These are phyloP conservation scores for Aviceda subcristata DNA, from an alignment of 2,113 vertebrate species.

Conservation along the genomic window DNA sequence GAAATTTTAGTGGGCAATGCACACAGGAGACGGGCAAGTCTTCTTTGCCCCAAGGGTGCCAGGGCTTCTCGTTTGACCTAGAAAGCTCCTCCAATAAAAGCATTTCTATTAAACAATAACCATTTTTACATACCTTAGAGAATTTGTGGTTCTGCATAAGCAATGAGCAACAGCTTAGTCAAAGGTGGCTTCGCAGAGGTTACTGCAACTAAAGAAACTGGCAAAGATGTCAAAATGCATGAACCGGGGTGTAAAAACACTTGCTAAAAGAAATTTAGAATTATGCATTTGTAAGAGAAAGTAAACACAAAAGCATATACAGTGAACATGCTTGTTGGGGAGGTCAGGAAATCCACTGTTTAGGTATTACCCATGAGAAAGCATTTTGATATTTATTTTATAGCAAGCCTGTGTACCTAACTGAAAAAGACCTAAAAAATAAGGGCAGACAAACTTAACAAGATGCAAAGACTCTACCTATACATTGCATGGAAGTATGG, in stretches of 20 bases:
- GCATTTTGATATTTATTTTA: background rate
- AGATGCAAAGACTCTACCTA: background rate
- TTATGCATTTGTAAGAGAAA: background rate
- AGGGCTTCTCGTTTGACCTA: background rate
- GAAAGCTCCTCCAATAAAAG: background rate
- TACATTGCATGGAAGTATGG: background rate
- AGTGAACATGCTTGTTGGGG: background rate
- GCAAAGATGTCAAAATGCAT: background rate
- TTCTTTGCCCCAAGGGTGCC: background rate
- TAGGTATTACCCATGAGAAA: background rate
- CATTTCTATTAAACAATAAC: background rate
- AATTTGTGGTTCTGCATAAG: background rate
- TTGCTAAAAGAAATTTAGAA: background rate
- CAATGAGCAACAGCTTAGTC: background rate
- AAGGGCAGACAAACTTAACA: background rate
- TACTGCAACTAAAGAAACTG: background rate
- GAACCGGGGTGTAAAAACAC: background rate
- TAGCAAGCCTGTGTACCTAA: background rate
- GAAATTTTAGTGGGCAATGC: background rate
- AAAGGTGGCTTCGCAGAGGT: background rate
- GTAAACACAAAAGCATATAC: background rate
- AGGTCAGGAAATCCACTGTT: background rate
- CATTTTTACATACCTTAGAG: background rate
- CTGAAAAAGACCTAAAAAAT: background rate
- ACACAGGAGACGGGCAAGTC: background rate